These are phyloP conservation scores for Pheucticus melanocephalus DNA, from an alignment of 2,113 vertebrate species.

Conservation along the genomic window DNA sequence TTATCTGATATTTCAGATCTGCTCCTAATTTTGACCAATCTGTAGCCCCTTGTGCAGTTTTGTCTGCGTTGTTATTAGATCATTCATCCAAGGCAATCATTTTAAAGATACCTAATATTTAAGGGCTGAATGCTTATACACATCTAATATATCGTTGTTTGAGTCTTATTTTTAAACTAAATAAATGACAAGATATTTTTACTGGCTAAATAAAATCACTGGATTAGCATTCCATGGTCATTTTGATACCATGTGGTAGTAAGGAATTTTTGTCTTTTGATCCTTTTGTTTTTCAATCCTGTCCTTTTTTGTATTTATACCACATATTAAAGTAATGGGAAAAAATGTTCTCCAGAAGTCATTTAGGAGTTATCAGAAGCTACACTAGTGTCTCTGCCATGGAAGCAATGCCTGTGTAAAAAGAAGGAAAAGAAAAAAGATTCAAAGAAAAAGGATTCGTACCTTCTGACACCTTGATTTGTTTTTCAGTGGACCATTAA, in stretches of 20 bases:
- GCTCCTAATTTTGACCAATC: slow-evolving; percentile 6
- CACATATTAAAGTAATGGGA: neutral
- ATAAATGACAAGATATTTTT: neutral
- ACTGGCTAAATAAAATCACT: neutral
- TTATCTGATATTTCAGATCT: neutral
- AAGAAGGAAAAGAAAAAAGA: neutral
- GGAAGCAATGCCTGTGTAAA: neutral
- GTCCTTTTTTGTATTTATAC: neutral
- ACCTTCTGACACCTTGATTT: neutral
- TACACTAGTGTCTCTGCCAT: neutral
- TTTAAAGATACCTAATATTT: neutral
- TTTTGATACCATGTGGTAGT: neutral
- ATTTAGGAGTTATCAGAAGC: neutral
- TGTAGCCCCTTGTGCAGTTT: neutral
- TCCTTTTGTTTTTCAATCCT: neutral
- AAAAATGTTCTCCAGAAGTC: neutral
- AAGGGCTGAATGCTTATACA: neutral
- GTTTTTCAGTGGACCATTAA: neutral
- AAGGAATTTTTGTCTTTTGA: neutral
- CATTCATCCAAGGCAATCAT: neutral
- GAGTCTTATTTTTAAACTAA: neutral
- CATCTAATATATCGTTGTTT: neutral
- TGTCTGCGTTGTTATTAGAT: neutral
- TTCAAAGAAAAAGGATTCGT: neutral
- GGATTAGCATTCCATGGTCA: neutral